A percentile compares a stretch with the other conserved stretches of the same genome.
Conservation (phyloP, 2,113 vertebrate genomes). For the Phrynosoma platyrhinos region DNA sequence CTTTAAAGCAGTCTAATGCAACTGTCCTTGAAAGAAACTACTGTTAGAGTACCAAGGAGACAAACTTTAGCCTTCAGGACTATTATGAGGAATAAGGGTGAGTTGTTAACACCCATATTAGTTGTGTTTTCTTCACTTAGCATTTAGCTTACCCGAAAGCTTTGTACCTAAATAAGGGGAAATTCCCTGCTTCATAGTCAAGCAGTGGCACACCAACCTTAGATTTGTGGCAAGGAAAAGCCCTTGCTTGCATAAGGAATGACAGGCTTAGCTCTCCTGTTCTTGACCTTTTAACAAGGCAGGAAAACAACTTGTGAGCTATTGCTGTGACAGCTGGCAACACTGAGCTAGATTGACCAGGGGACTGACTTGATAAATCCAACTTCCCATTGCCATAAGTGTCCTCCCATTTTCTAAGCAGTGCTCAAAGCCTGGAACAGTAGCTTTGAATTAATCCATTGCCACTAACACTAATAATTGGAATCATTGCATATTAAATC, state of each 20-base stretch:
- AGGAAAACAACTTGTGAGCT: neutral
- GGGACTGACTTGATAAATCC: neutral
- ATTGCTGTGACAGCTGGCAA: neutral
- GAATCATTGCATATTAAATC: too few relatives aligned
- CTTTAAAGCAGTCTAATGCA: conserved; percentile 30
- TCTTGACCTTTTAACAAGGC: neutral
- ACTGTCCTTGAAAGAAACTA: conserved; percentile 52
- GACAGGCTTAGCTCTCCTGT: neutral
- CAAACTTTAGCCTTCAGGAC: conserved; percentile 16
- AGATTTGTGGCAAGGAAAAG: neutral
- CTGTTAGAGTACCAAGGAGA: conserved; percentile 52
- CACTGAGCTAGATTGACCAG: neutral
- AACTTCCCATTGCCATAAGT: too few relatives aligned
- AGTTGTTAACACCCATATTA: conserved; percentile 18
- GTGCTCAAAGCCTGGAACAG: too few relatives aligned
- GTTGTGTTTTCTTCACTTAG: conserved; percentile 24
- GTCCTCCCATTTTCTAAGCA: neutral
- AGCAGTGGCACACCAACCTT: too few relatives aligned
- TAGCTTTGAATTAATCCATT: too few relatives aligned
- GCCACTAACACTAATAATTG: too few relatives aligned
- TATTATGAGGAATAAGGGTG: conserved; percentile 36
- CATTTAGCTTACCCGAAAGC: neutral
- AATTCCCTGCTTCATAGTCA: neutral
- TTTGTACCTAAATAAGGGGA: neutral
- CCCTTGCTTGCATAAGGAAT: neutral